Conservation (phyloP, 2,113 vertebrate genomes). For the Psophia crepitans region DNA sequence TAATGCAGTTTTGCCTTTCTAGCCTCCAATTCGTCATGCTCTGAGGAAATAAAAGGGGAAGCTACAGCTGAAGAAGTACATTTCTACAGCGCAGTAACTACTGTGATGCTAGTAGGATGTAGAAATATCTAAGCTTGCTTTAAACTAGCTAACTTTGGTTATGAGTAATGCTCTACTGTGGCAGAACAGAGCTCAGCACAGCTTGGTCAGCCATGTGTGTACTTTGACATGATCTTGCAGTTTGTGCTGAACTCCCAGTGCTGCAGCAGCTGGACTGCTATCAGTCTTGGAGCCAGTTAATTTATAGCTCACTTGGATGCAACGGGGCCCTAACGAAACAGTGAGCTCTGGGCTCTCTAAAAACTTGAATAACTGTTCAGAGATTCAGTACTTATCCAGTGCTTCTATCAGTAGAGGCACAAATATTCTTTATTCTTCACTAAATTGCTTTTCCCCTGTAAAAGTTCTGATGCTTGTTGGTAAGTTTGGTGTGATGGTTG, state of each 20-base stretch:
- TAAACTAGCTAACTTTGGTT: background rate
- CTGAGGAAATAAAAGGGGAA: background rate
- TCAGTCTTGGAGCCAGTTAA: conserved; percentile 6
- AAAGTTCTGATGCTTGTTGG: background rate
- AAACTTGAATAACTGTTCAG: conserved; percentile 62
- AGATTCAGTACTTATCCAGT: background rate
- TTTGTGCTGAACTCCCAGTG: conserved; percentile 21
- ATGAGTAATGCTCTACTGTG: background rate
- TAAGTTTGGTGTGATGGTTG: background rate
- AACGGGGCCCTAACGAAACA: background rate
- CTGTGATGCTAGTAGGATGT: background rate
- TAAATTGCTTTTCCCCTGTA: background rate
- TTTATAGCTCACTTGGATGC: background rate
- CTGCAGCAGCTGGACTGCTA: conserved; percentile 47
- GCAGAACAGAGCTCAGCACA: conserved; percentile 45
- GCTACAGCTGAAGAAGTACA: background rate
- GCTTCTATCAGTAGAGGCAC: background rate
- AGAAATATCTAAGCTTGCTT: conserved; percentile 39
- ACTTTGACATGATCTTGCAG: background rate
- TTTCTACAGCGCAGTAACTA: conserved; percentile 1
- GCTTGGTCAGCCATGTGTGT: background rate
- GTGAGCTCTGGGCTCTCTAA: background rate
- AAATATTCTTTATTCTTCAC: background rate
- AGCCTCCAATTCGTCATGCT: background rate
- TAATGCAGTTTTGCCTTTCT: conserved; percentile 2